These are phyloP conservation scores for Oncorhynchus nerka DNA, from an alignment of 2,113 vertebrate species.

Conservation along the genomic window DNA sequence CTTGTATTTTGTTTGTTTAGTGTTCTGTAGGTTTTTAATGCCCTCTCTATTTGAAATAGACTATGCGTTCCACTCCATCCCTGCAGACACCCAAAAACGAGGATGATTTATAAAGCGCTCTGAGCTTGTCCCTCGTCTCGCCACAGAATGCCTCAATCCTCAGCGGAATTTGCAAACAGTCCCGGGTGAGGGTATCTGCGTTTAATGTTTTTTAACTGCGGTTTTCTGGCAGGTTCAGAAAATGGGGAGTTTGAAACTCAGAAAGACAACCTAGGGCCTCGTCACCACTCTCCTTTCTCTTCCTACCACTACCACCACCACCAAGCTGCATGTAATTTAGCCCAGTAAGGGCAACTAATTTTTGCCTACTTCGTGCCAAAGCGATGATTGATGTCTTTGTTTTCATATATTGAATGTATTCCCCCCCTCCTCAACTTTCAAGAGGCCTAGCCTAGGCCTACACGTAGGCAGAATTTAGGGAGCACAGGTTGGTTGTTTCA, in stretches of 20 bases:
- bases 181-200: neutral
- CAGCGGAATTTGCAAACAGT: neutral
- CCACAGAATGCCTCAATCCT: neutral
- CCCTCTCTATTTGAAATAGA: neutral
- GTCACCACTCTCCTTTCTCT: neutral
- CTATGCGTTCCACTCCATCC: neutral
- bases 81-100: neutral
- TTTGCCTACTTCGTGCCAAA: neutral
- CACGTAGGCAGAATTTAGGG: no score
- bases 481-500: neutral
- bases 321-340: neutral
- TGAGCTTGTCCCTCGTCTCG: neutral
- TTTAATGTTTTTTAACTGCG: neutral
- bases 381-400: neutral
- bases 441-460: no score
- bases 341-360: neutral
- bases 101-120: neutral
- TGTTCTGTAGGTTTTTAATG: neutral
- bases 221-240: neutral
- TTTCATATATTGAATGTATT: neutral
- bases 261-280: neutral
- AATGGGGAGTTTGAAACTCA: neutral
- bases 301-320: neutral
- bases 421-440: neutral
- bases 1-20: neutral